Base-by-base conservation (phyloP, 1,140 invertebrate species). In the Atta cephalotes region DNA sequence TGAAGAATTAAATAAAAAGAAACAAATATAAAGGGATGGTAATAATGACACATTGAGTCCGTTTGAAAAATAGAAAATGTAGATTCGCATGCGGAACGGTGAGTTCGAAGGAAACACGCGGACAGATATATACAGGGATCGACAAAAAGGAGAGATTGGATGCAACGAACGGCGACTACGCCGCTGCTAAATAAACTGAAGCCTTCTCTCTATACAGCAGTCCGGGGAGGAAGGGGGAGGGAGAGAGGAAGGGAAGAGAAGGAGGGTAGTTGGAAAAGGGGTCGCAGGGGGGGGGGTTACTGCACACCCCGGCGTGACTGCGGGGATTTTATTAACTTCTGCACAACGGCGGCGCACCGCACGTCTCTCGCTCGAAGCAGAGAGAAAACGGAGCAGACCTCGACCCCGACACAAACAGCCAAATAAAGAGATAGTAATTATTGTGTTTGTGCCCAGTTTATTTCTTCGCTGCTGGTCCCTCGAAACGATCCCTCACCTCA, bases 321-420 rank as follows among this genome's bases (percentile, higher is more conserved):
- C 91, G 90, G 92, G 93, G 94, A 95, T 95, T 95, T 95, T 95
- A 95, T 95, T 95, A 95, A 95, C 94, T 95, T 95, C 94, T 95
- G 92, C 93, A 94, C 92, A 92, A 94, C 89, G 81, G 82, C 89
- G 89, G 90, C 88, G 89, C 91, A 78, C 87, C 87, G 82, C 90
- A 91, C 88, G 88, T 91, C 87, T 91, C 87, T 87, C 88, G 62
- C 65, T 16, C 65, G 85, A 21, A 84, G 80, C 76, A 88, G 90
- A 91, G 89, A 89, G 84, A 85, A 88, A 90, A 71, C 85, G 58
- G 86, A 89, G 76, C 70, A 77, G 89, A 90, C 80, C 89, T 89
- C 92, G 90, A 88, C 81, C 89, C 91, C 93, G 86, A 91, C 93
- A 94, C 93, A 94, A 95, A 95, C 94, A 92, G 90, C 91, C 94